Base-by-base conservation (phyloP, 2,113 vertebrate genomes). In the Percopsis transmontana region DNA sequence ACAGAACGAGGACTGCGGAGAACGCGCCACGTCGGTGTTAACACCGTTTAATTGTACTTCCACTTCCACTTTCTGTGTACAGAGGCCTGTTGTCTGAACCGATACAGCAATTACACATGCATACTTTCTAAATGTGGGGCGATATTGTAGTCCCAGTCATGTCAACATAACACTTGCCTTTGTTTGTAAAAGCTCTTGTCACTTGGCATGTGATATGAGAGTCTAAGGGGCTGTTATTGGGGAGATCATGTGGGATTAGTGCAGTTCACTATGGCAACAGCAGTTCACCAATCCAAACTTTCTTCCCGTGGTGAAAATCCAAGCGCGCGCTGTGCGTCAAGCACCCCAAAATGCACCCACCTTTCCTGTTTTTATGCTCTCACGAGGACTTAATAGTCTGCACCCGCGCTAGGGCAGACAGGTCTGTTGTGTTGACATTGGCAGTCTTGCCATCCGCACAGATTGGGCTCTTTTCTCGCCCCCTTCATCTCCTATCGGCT, bases 221-320 rank as follows among this genome's bases (percentile, higher is more conserved):
- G 44, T 38, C 27, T 55, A 42, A 58, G 63, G 15, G 10, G 41
- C 47, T 45, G 45, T 73, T 56, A 59, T 73, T 70, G 24, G 56
- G 59, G 55, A 75, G 69, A 72, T 64, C 27, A 66, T 61, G 62
- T 18, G 20, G 0, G 16, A 59, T 55, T 47, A 15, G 47, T 7
- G 54, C 5, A 0, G 20, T 81, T 88, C 62, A 63, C 76, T 54
- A 66, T 76, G 69, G 84, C 70, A 85, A 80, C 78, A 33, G 48
- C 16, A 54, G 48, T 48, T 66, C 23, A 7, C 41, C 50, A 70
- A 67, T 62, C 61, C 67, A 77, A 38, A 27, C 73, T 55, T 2
- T 8, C 45, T 47, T 68, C 23, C 50, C n/a, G 0, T 69, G 70
- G 66, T 63, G 19, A 68, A 66, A 67, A 45, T 58, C 57, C 48